Evolutionary conservation across 2,113 vertebrate species (phyloP).

Genomic region (Diadophis punctatus): DNA sequence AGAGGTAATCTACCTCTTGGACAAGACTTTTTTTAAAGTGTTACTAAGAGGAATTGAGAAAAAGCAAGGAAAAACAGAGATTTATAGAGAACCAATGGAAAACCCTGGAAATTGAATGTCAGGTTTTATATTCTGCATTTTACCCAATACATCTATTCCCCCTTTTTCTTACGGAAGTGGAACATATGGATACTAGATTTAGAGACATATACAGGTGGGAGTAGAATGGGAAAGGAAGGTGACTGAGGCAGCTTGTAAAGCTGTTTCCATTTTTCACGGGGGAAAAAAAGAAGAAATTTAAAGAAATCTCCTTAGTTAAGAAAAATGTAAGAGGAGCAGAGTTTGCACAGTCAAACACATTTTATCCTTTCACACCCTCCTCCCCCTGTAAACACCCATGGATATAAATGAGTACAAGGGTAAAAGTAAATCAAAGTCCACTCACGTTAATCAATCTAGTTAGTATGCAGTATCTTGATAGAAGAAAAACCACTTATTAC

Average conservation of each 20-base stretch:
- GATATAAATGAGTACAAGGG: not conserved
- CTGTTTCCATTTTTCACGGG: constrained; percentile 44
- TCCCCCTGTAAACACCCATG: not conserved
- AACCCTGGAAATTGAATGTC: not conserved
- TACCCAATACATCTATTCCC: not conserved
- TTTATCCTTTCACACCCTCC: not conserved
- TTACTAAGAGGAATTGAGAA: not conserved
- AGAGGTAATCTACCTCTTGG: not conserved
- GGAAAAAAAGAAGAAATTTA: constrained; percentile 47
- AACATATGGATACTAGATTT: not conserved
- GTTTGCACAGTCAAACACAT: not conserved
- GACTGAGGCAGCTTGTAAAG: constrained; percentile 43
- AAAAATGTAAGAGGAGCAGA: constrained; percentile 31
- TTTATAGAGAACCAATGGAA: not conserved
- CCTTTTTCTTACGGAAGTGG: not conserved
- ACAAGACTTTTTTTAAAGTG: not conserved
- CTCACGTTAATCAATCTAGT: not conserved
- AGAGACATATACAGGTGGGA: not conserved
- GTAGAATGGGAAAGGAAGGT: not conserved
- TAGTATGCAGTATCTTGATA: not conserved
- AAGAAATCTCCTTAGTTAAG: constrained; percentile 62
- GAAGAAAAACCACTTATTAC: not conserved
- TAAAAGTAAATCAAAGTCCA: not conserved
- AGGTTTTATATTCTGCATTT: not conserved
- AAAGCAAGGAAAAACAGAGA: not conserved